Base-by-base conservation (phyloP, 2,113 vertebrate species). In the Gymnocephalus cernua region DNA sequence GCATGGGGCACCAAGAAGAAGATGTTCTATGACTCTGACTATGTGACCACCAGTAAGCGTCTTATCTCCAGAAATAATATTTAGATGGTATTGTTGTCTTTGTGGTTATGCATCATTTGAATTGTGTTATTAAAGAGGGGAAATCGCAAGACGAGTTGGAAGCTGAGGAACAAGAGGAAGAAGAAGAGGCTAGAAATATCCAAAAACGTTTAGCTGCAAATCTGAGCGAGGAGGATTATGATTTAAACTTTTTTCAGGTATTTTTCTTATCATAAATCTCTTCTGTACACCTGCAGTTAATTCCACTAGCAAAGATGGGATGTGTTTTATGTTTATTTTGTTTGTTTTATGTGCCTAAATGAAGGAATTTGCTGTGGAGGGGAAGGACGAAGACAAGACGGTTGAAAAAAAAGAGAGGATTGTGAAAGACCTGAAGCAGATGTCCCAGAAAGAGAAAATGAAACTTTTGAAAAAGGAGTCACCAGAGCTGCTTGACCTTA, bases 381-480 rank as follows among this genome's bases (percentile, higher is more conserved):
- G 47, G 63, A 74, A 85, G 57, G 77, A 92, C 77, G 0, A 88
- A 48, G 89, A 82, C 14, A 92, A 93, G 0, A 77, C 86, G 13
- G 72, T 77, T 0, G 89, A 91, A 70, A 94, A 93, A 29, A 95
- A 96, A 41, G 93, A 96, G 77, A 96, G 92, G 66, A 97, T 99
- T 0, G 92, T 95, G 38, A 97, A 98, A 82, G 97, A 99, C 68
- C 91, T 99, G 80, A 91, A 96, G 6, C 93, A 96, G 45, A 95
- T 99, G 93, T 96, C 98, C 1, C 95, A 93, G 54, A 99, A 99
- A 68, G 96, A 99, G 84, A 97, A 98, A 88, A 92, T 99, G 84
- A 99, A 98, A 78, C 94, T 99, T 51, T 81, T 99, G 80, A 97
- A 96, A 90, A 97, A 98, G 62, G 98, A 99, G 71, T 97, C 98